Conservation (phyloP, 2,113 vertebrate genomes). For the Pelvicachromis taeniatus region DNA sequence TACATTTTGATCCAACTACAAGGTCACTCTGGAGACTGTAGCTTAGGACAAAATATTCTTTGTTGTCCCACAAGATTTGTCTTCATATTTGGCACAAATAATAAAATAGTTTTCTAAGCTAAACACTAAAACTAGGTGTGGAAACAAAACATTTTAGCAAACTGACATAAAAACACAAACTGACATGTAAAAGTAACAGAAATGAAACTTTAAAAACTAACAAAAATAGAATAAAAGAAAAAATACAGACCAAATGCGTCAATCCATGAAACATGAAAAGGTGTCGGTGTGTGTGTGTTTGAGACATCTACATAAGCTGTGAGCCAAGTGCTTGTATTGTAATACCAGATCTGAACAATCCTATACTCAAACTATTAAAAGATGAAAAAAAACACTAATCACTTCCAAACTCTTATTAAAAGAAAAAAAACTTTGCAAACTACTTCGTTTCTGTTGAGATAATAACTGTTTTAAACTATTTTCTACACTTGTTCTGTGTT, state of each 20-base stretch:
- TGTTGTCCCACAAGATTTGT: neutral
- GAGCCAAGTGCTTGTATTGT: neutral
- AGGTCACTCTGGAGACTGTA: neutral
- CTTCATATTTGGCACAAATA: neutral
- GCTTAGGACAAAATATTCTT: neutral
- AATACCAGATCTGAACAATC: neutral
- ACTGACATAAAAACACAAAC: neutral
- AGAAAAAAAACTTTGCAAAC: neutral
- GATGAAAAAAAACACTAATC: too few species aligned
- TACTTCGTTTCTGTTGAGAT: neutral
- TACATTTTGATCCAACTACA: neutral
- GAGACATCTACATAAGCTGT: neutral
- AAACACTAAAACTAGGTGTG: neutral
- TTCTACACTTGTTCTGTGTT: neutral
- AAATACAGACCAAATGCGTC: neutral
- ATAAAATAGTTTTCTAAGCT: neutral
- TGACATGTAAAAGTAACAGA: neutral
- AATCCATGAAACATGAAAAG: neutral
- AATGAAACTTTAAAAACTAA: neutral
- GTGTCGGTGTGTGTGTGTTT: neutral
- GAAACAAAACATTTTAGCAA: neutral
- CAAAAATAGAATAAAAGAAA: neutral
- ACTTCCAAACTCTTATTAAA: too few species aligned
- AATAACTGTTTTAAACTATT: neutral
- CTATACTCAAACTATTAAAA: neutral